Percentiles rank a stretch among this genome's conserved stretches.
Conservation (phyloP, 2,888 invertebrate species). For the Sphaerophoria taeniata region DNA sequence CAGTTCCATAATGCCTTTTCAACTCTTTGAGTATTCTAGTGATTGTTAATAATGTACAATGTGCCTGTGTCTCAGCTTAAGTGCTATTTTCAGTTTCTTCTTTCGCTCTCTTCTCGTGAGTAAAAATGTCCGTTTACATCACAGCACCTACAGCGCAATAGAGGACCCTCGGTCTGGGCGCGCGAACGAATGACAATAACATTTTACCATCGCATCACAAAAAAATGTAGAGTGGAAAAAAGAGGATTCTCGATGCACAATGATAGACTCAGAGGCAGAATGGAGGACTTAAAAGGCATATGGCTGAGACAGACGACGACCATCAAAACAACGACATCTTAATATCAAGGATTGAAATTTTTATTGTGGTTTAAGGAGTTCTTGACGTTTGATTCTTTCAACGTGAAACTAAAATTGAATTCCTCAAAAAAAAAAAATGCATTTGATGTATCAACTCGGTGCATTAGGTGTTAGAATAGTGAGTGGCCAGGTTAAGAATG, state of each 20-base stretch:
- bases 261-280: neutral
- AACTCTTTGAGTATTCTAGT: slow-evolving; percentile 20
- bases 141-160: no score
- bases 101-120: slow-evolving; percentile 36
- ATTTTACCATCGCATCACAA: neutral
- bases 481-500: neutral
- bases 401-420: neutral
- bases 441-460: neutral
- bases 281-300: neutral
- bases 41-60: slow-evolving; percentile 51
- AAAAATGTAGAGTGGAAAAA: neutral
- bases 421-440: neutral
- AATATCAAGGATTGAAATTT: slow-evolving; percentile 32
- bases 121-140: slow-evolving; percentile 54
- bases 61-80: slow-evolving; percentile 53
- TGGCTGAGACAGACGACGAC: neutral
- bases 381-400: slow-evolving; percentile 21
- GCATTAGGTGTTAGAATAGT: neutral
- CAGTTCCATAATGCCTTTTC: neutral
- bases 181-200: slow-evolving; percentile 36
- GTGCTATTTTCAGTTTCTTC: slow-evolving; percentile 59
- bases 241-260: slow-evolving; percentile 6
- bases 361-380: slow-evolving; percentile 55
- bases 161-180: neutral
- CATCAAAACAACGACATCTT: slow-evolving; percentile 17